Base-by-base conservation (phyloP, 2,888 invertebrate species). In the Molorchus minor region DNA sequence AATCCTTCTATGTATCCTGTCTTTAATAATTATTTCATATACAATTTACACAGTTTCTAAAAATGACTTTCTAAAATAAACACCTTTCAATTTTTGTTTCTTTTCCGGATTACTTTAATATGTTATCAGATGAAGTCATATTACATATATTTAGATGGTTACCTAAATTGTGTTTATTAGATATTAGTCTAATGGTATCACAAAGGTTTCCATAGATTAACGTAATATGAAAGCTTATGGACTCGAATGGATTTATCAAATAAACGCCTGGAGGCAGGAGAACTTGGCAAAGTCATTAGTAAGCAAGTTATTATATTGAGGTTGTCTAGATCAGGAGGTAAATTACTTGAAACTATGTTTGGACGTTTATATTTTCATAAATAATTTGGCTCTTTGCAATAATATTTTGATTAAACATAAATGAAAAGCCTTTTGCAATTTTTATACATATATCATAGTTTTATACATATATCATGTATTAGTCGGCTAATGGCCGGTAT, bases 171-270 rank as follows among this genome's bases (percentile, higher is more conserved):
- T 83, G 87, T 0, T 81, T 94, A n/a, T 84, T 86, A 0, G 85
- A 87, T 59, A 88, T 90, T 67, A 87, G n/a, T n/a, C n/a, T 90
- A 65, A 81, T 88, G 70, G 91, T 92, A 38, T 92, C 91, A 78
- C 87, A 87, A 75, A 86, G 93, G 68, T 95, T 95, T 87, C n/a
- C 86, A 89, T 75, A 82, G 89, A 65, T 84, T 96, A 61, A 87
- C 89, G 2, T 88, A 88, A 51, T 95, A 96, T 77, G 94, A 94
- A 73, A 89, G 89, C 0, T 79, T 96, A 0, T 96, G 96, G 96
- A 87, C 89, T 36, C 84, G 94, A 13, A 79, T 96, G 63, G 95
- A 96, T 77, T 81, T 94, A 13, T 89, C 92, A 5, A 86, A 87
- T 60, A 87, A 88, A 69, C 85, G 87, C 0, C 75, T 96, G 5